Evolutionary conservation across 2,888 invertebrate genomes (phyloP).

Genomic region (Dorcus hopei): DNA sequence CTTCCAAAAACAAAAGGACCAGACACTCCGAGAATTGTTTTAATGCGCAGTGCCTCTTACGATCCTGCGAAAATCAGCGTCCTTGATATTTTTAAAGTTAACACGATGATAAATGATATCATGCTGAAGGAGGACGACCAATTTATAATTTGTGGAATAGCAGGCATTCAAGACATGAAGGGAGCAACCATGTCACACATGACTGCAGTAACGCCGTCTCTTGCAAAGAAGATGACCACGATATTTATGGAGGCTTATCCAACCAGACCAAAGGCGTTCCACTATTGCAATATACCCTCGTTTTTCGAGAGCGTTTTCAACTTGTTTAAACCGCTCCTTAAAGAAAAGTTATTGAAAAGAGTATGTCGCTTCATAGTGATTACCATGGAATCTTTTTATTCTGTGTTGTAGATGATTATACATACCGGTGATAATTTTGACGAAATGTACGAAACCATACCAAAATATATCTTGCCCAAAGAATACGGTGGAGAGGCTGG

Average conservation of each 20-base stretch:
- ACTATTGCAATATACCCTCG: constrained; percentile 58
- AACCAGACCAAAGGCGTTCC: constrained; percentile 56
- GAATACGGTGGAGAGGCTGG: constrained; percentile 67
- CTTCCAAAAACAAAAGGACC: constrained; percentile 31
- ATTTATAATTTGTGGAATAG: constrained; percentile 53
- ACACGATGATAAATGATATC: constrained; percentile 58
- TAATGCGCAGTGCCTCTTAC: constrained; percentile 38
- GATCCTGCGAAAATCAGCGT: constrained; percentile 25
- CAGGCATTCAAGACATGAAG: constrained; percentile 57
- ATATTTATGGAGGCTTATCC: constrained; percentile 60
- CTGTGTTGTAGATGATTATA: constrained; percentile 51
- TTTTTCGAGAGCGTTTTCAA: constrained; percentile 59
- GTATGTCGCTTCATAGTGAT: constrained; percentile 45
- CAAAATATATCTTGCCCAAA: constrained; percentile 57
- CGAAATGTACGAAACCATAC: constrained; percentile 56
- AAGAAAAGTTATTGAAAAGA: constrained; percentile 59
- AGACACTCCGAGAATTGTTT: constrained; percentile 37
- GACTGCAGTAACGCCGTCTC: constrained; percentile 51
- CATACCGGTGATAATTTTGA: constrained; percentile 52
- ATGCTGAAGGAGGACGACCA: constrained; percentile 60
- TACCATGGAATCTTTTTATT: not conserved
- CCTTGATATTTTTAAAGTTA: constrained; percentile 48
- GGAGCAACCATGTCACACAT: constrained; percentile 55
- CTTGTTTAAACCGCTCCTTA: constrained; percentile 58
- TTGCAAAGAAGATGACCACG: constrained; percentile 54